These are phyloP conservation scores for Nephila pilipes DNA, from an alignment of 1,140 invertebrate species.

Conservation along the genomic window DNA sequence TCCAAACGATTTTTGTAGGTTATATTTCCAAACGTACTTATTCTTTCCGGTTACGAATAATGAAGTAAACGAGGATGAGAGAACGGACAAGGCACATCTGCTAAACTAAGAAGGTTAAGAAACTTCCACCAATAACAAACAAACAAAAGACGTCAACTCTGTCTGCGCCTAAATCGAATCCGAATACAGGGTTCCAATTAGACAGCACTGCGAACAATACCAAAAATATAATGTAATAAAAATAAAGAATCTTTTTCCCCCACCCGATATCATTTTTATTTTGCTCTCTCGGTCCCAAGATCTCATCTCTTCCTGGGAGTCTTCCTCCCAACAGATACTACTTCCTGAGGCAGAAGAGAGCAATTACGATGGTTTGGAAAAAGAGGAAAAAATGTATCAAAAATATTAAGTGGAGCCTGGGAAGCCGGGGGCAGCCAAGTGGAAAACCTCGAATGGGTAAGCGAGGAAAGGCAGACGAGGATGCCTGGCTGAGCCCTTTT, in stretches of 20 bases:
- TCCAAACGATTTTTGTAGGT: too few species aligned
- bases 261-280: neutral
- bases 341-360: conserved; percentile 14
- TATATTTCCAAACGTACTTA: too few species aligned
- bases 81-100: neutral
- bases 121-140: neutral
- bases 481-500: neutral
- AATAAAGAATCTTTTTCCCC: neutral
- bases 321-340: neutral
- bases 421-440: conserved; percentile 23
- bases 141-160: neutral
- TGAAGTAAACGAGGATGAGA: too few species aligned
- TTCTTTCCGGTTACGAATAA: too few species aligned
- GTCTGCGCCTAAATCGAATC: neutral
- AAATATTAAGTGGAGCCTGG: conserved; percentile 1
- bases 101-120: neutral
- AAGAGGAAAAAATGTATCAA: conserved; percentile 24
- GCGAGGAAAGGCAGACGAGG: neutral
- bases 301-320: too few species aligned
- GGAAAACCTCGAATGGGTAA: conserved; percentile 11
- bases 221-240: neutral
- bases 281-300: neutral
- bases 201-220: neutral
- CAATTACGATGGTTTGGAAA: conserved; percentile 11
- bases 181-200: neutral